Evolutionary conservation across 2,888 invertebrate genomes (phyloP).

Genomic region (Heterodera filipjevi): DNA sequence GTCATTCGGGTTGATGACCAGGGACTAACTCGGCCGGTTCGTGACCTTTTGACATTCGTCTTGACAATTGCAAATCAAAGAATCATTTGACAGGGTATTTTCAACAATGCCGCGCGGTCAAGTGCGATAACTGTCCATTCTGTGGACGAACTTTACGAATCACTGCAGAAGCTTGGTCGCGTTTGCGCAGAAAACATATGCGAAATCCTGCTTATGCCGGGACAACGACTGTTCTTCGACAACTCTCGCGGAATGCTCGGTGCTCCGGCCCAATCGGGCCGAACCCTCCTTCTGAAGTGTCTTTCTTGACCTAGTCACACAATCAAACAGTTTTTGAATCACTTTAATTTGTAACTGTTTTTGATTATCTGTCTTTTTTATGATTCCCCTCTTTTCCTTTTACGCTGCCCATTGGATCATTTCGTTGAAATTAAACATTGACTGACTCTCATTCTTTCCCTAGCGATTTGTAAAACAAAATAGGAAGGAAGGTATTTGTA

Average conservation of each 20-base stretch:
- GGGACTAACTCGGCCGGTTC: slow-evolving; percentile 45
- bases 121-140: slow-evolving; percentile 47
- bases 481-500: background rate
- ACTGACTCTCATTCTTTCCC: background rate
- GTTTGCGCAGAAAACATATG: slow-evolving; percentile 45
- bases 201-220: slow-evolving; percentile 45
- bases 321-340: background rate
- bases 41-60: too few species aligned
- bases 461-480: background rate
- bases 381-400: background rate
- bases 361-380: background rate
- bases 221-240: slow-evolving; percentile 49
- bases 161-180: slow-evolving; percentile 50
- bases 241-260: slow-evolving; percentile 50
- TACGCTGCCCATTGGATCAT: background rate
- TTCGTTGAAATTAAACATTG: background rate
- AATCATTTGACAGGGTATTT: slow-evolving; percentile 44
- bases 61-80: background rate
- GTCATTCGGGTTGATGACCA: slow-evolving; percentile 38
- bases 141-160: slow-evolving; percentile 47
- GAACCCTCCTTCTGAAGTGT: slow-evolving; percentile 42
- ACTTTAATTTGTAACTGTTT: background rate
- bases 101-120: slow-evolving; percentile 54
- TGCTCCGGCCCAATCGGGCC: slow-evolving; percentile 48
- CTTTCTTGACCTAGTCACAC: slow-evolving; percentile 16